Percentiles rank a stretch among this genome's conserved stretches.
Evolutionary conservation across 2,888 invertebrate species (phyloP).

Genomic region (Limenitis camilla): DNA sequence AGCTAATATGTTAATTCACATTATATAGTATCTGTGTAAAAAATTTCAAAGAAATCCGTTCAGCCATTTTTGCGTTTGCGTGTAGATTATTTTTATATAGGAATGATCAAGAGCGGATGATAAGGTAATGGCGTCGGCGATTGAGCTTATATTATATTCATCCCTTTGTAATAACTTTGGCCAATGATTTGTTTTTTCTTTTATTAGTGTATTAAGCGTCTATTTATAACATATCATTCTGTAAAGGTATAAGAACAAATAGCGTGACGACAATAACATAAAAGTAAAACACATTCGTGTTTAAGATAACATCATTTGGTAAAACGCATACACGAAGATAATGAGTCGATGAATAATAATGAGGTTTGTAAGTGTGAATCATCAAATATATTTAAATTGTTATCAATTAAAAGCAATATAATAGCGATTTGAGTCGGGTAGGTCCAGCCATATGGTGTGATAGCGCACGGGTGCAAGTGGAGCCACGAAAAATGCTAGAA

Average conservation of each 20-base stretch:
- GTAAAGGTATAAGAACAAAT: slow-evolving; percentile 31
- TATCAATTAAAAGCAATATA: slow-evolving; percentile 76
- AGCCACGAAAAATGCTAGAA: slow-evolving; percentile 36
- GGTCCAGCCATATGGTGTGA: slow-evolving; percentile 61
- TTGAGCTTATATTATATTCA: slow-evolving; percentile 8
- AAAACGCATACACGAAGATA: slow-evolving; percentile 67
- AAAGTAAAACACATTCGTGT: slow-evolving; percentile 68
- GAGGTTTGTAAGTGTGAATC: slow-evolving; percentile 72
- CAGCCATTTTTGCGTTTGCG: no score
- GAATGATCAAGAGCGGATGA: no score
- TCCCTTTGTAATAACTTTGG: neutral
- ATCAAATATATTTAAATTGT: slow-evolving; percentile 76
- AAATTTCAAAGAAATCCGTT: no score
- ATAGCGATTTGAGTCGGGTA: slow-evolving; percentile 70
- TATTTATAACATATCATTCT: neutral
- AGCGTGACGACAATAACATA: slow-evolving; percentile 60
- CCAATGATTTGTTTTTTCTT: neutral
- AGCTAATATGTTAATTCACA: slow-evolving; percentile 68
- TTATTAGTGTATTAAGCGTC: neutral
- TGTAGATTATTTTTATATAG: no score
- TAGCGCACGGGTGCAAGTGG: slow-evolving; percentile 47
- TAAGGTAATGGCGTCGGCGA: no score
- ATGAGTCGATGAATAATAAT: slow-evolving; percentile 74
- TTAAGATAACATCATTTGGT: slow-evolving; percentile 59
- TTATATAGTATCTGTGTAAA: slow-evolving; percentile 53